A percentile compares a stretch with the other conserved stretches of the same genome.
Evolutionary conservation across 2,113 vertebrate genomes (phyloP).

Genomic region (Equus przewalskii): DNA sequence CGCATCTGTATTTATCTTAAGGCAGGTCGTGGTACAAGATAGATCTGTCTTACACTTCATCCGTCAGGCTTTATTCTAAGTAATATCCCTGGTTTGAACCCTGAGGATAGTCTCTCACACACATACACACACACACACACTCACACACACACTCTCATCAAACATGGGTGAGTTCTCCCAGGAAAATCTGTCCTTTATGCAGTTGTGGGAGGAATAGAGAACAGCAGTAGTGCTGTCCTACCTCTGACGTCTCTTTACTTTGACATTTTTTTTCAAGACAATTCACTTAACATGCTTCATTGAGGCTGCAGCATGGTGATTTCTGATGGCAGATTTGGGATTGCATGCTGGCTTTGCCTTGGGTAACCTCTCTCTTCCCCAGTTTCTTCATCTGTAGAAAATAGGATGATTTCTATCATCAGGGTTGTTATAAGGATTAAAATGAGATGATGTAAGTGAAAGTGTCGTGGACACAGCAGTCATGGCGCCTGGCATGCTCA

Average conservation of each 20-base stretch:
- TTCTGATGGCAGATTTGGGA: background rate
- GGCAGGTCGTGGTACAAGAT: background rate
- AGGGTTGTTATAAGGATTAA: background rate
- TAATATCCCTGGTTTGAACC: background rate
- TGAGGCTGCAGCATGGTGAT: background rate
- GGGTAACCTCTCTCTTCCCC: background rate
- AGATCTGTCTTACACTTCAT: background rate
- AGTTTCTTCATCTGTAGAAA: slow-evolving; percentile 9
- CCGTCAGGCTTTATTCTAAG: background rate
- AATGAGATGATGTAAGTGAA: background rate
- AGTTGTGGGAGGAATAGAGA: background rate
- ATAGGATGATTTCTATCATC: background rate
- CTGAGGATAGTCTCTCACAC: background rate
- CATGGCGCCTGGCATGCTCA: background rate
- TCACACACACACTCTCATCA: background rate
- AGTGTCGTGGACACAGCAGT: background rate
- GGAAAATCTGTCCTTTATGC: background rate
- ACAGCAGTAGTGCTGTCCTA: background rate
- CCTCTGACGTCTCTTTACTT: background rate
- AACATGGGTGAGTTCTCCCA: background rate
- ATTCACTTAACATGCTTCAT: background rate
- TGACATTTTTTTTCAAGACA: background rate
- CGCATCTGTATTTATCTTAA: background rate
- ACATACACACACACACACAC: background rate
- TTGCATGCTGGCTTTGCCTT: background rate